Conservation (phyloP, 2,797 vertebrate species). For the Cynopterus sphinx region DNA sequence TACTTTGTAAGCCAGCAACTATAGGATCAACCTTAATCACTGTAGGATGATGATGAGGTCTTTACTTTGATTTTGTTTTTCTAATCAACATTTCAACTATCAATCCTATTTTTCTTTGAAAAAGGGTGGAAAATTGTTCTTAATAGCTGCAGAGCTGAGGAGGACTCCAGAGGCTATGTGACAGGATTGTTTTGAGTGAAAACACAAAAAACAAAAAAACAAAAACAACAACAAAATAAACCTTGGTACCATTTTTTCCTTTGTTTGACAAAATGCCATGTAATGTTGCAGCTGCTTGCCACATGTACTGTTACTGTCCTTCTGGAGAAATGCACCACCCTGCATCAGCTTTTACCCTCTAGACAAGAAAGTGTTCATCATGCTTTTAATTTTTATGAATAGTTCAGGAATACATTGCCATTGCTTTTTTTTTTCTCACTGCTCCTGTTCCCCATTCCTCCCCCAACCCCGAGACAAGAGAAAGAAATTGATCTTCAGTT, state of each 20-base stretch:
- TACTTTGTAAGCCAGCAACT: not conserved
- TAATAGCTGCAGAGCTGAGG: not conserved
- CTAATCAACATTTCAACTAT: not conserved
- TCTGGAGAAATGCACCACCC: conserved; percentile 45
- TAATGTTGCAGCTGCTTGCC: conserved; percentile 62
- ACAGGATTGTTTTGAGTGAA: not conserved
- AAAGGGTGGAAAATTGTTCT: not conserved
- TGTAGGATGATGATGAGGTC: no score
- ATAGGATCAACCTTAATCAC: not conserved
- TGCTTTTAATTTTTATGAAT: conserved; percentile 64
- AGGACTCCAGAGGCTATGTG: not conserved
- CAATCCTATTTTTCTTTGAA: not conserved
- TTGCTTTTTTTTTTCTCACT: not conserved
- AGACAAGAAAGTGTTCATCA: conserved; percentile 56
- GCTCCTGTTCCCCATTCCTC: no score
- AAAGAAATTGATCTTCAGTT: conserved; percentile 62
- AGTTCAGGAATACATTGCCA: conserved; percentile 53
- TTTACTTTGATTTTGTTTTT: not conserved
- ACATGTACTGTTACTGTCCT: conserved; percentile 22
- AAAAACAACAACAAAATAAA: not conserved
- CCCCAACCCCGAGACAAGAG: not conserved
- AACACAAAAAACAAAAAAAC: not conserved
- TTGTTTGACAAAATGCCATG: not conserved
- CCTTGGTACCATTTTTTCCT: conserved; percentile 1
- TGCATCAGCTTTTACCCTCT: conserved; percentile 51